Conservation (phyloP, 1,140 invertebrate genomes). For the Harpegnathos saltator region DNA sequence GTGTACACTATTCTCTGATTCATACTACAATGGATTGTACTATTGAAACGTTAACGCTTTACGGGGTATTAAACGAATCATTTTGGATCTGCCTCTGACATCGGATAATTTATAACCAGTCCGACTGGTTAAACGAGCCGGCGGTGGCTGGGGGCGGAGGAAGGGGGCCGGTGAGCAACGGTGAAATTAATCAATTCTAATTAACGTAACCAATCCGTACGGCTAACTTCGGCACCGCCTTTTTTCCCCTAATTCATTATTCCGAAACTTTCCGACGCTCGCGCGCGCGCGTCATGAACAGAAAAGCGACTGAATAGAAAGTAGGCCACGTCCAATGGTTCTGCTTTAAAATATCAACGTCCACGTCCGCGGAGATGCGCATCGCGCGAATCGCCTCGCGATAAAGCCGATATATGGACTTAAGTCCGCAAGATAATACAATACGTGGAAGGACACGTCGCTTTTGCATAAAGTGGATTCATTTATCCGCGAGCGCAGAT, state of each 20-base stretch:
- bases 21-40: constrained; percentile 23
- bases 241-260: constrained; percentile 46
- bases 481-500: constrained; percentile 28
- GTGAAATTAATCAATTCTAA: constrained; percentile 83
- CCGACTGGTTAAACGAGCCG: constrained; percentile 54
- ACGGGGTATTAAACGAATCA: constrained; percentile 79
- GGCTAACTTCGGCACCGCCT: constrained; percentile 46
- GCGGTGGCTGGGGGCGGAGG: constrained; percentile 67
- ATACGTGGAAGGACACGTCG: background rate
- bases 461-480: background rate
- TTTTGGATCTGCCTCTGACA: constrained; percentile 76
- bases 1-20: constrained; percentile 24
- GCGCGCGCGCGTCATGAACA: background rate
- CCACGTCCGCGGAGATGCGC: background rate
- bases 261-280: constrained; percentile 42
- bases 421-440: background rate
- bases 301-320: constrained; percentile 23
- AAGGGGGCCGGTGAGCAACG: constrained; percentile 64
- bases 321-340: background rate
- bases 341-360: constrained; percentile 16
- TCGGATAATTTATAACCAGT: constrained; percentile 79
- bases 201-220: constrained; percentile 81
- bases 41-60: constrained; percentile 57
- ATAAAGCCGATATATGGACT: background rate
- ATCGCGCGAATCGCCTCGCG: background rate